A percentile compares a stretch with the other conserved stretches of the same genome.
Conservation (phyloP, 2,797 vertebrate genomes). For the Pampus argenteus region DNA sequence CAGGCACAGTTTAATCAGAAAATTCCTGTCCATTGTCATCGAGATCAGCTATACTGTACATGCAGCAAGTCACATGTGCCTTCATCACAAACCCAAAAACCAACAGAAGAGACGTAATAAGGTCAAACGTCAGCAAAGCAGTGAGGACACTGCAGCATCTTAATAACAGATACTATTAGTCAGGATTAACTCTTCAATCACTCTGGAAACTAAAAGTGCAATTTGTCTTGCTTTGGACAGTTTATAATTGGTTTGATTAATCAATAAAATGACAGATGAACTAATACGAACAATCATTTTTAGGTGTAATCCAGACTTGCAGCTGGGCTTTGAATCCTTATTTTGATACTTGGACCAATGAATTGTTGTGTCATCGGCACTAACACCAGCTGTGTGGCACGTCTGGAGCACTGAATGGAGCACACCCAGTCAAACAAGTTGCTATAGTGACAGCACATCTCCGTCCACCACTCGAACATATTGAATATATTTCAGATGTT, state of each 20-base stretch:
- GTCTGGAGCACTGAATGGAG: not conserved
- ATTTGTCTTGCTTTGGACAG: not conserved
- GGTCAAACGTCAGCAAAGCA: not conserved
- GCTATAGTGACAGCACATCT: not conserved
- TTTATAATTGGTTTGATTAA: no score
- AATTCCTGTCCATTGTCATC: constrained; percentile 3
- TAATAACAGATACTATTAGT: not conserved
- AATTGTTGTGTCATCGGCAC: not conserved
- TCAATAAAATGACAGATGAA: no score
- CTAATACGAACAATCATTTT: not conserved
- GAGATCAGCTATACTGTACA: constrained; percentile 25
- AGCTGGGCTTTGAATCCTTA: not conserved
- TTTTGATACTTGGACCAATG: not conserved
- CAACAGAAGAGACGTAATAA: not conserved
- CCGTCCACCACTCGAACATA: not conserved
- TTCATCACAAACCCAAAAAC: constrained; percentile 33
- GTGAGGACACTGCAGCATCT: not conserved
- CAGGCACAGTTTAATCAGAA: not conserved
- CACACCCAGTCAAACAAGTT: not conserved
- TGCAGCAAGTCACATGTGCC: constrained; percentile 42
- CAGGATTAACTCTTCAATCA: not conserved
- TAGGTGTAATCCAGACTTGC: not conserved
- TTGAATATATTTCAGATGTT: not conserved
- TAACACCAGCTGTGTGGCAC: not conserved
- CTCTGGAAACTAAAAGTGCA: not conserved